Percentiles rank a stretch among this genome's conserved stretches.
Conservation (phyloP, 2,888 invertebrate species). For the Steinernema scapterisci region DNA sequence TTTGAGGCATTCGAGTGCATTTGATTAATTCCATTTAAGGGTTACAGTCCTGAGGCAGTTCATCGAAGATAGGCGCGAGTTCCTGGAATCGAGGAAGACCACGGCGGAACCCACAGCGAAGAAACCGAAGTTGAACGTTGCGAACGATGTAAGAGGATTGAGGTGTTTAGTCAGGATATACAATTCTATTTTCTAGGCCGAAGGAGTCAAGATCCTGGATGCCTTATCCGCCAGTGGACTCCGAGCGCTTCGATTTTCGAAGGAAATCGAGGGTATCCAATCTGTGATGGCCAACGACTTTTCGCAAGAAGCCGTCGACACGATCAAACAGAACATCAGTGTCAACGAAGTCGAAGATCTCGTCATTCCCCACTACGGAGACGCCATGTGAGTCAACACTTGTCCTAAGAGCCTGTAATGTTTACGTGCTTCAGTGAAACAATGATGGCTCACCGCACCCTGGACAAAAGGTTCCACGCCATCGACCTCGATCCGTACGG, state of each 20-base stretch:
- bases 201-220: slow-evolving; percentile 77
- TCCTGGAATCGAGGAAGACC: slow-evolving; percentile 26
- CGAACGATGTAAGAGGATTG: slow-evolving; percentile 29
- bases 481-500: slow-evolving; percentile 98
- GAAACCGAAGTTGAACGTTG: slow-evolving; percentile 43
- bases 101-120: slow-evolving; percentile 44
- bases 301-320: slow-evolving; percentile 81
- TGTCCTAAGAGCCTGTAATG: background rate
- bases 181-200: slow-evolving; percentile 31
- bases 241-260: slow-evolving; percentile 91
- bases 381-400: slow-evolving; percentile 78
- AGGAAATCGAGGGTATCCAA: slow-evolving; percentile 74
- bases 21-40: slow-evolving; percentile 70
- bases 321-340: slow-evolving; percentile 81
- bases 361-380: slow-evolving; percentile 79
- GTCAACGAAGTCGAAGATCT: slow-evolving; percentile 79
- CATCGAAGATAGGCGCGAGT: slow-evolving; percentile 46
- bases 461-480: slow-evolving; percentile 79
- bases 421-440: slow-evolving; percentile 74
- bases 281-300: slow-evolving; percentile 73
- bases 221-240: slow-evolving; percentile 94
- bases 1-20: background rate
- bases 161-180: slow-evolving; percentile 65
- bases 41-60: slow-evolving; percentile 78
- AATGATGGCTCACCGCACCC: slow-evolving; percentile 80